Evolutionary conservation across 2,797 vertebrate species (phyloP).

Genomic region (Serranus cabrilla): DNA sequence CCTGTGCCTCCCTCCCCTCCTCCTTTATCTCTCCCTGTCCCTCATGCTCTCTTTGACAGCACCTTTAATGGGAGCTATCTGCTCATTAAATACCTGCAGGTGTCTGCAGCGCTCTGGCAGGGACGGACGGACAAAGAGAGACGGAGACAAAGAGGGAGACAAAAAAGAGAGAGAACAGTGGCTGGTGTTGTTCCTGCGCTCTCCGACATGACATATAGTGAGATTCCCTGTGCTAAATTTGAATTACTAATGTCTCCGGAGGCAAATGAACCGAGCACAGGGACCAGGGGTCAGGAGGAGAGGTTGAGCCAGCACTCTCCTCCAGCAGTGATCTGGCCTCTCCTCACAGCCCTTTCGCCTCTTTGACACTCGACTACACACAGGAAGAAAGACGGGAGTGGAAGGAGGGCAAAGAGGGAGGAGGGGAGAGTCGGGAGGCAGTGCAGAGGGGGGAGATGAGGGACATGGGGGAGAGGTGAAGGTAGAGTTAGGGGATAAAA

Average conservation of each 20-base stretch:
- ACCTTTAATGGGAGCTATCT: conserved; percentile 83
- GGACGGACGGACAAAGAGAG: conserved; percentile 32
- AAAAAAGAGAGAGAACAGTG: conserved; percentile 19
- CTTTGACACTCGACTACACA: conserved; percentile 50
- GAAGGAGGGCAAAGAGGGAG: conserved; percentile 42
- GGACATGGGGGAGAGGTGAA: conserved; percentile 28
- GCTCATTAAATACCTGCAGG: conserved; percentile 84
- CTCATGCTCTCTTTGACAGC: conserved; percentile 74
- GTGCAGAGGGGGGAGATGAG: conserved; percentile 12
- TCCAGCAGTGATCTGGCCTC: conserved; percentile 54
- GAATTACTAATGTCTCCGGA: conserved; percentile 75
- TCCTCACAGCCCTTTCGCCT: conserved; percentile 44
- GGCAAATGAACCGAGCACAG: conserved; percentile 37
- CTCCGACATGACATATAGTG: conserved; percentile 66
- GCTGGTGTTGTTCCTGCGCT: conserved; percentile 55
- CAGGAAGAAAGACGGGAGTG: conserved; percentile 16
- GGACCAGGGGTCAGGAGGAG: conserved; percentile 61
- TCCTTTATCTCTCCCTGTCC: conserved; percentile 50
- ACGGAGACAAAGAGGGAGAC: conserved; percentile 21
- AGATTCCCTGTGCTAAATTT: conserved; percentile 61
- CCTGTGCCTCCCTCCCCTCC: conserved; percentile 16
- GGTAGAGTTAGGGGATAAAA: conserved; percentile 7
- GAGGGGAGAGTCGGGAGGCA: conserved; percentile 19
- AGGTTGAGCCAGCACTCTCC: conserved; percentile 41
- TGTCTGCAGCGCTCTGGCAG: conserved; percentile 60